A percentile compares a stretch with the other conserved stretches of the same genome.
Conservation (phyloP, 2,888 invertebrate species). For the Ennomos fuscantarius region DNA sequence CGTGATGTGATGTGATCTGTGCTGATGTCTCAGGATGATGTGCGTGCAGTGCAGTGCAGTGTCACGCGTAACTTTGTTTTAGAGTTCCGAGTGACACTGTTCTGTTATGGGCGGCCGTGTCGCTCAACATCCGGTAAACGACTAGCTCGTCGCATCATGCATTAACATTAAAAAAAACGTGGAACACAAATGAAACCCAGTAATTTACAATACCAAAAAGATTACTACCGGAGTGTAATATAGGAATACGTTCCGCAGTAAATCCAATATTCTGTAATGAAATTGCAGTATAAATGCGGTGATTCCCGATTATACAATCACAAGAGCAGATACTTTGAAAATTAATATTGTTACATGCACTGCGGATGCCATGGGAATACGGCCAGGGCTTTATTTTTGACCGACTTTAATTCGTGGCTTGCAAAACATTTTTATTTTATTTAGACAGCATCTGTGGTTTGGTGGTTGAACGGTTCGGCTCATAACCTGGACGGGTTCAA, state of each 20-base stretch:
- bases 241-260: constrained; percentile 64
- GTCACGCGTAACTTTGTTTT: too few relatives aligned
- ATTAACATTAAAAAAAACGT: too few relatives aligned
- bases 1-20: neutral
- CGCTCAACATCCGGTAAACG: constrained; percentile 4
- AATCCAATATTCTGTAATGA: constrained; percentile 78
- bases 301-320: constrained; percentile 77
- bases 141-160: too few relatives aligned
- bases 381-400: too few relatives aligned
- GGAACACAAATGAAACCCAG: constrained; percentile 13
- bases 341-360: constrained; percentile 29
- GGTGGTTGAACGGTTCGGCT: too few relatives aligned
- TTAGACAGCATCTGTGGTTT: too few relatives aligned
- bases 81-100: too few relatives aligned
- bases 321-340: constrained; percentile 55
- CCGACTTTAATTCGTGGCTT: too few relatives aligned
- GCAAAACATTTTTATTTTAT: neutral
- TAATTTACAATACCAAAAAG: constrained; percentile 35
- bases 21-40: too few relatives aligned
- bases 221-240: constrained; percentile 56
- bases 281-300: constrained; percentile 76
- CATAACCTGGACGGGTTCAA: too few relatives aligned
- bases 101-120: too few relatives aligned
- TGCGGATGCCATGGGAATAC: constrained; percentile 16
- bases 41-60: too few relatives aligned